Base-by-base conservation (phyloP, 2,113 vertebrate genomes). In the Labrus mixtus region DNA sequence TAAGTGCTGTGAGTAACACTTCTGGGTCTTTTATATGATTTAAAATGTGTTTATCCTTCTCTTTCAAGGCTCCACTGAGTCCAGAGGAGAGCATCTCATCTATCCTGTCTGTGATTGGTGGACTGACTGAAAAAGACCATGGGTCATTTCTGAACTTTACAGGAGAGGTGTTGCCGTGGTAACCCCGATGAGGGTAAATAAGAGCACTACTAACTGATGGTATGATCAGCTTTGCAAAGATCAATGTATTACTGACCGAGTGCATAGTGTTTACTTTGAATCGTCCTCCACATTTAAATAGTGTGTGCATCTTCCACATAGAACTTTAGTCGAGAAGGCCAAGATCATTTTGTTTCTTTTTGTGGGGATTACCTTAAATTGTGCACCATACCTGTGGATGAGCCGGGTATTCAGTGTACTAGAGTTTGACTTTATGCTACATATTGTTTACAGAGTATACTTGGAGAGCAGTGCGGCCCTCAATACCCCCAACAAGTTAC, bases 61-160 rank as follows among this genome's bases (percentile, higher is more conserved):
- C 36, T 8, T 61, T 67, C 6, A 68, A 93, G 91, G 93, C 88
- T 61, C 79, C 87, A 10, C 56, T 93, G 82, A 92, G 81, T 79
- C 36, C 82, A 1, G 86, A 93, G 46, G 94, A 94, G 51, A 93
- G 92, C 41, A 36, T 91, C 53, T 78, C 86, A 1, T 84, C 88
- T 10, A 22, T 93, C 56, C 59, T 93, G 85, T 82, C 84, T 68
- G 90, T 94, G 80, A 93, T 93, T 60, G 89, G 89, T 71, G 87
- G 82, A 29, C 84, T 94, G 61, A 85, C 76, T 25, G 89, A 88
- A 81, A 89, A 90, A 74, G 85, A 93, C 75, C 91, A 93, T 13
- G 92, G 93, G 22, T 91, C 82, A 39, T 94, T 94, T 90, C 64
- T 95, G 33, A 83, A 89, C 68, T 91, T 86, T 36, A 90, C 86